Evolutionary conservation across 2,113 vertebrate genomes (phyloP).

Genomic region (Bubo bubo): DNA sequence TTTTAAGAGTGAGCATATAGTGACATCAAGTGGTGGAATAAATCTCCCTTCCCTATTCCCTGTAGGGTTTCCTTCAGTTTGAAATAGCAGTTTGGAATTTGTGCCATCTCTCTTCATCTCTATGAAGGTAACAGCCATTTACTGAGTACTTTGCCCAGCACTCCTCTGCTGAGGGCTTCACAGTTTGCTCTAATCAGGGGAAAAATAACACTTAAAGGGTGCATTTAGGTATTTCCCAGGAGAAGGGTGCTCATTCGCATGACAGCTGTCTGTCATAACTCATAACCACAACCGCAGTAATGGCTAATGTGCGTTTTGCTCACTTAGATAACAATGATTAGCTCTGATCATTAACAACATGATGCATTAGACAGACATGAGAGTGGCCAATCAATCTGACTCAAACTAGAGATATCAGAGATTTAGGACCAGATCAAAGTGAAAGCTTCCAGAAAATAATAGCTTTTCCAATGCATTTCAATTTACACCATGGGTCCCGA

Average conservation of each 20-base stretch:
- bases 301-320: background rate
- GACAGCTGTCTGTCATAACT: background rate
- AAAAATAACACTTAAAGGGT: background rate
- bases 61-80: background rate
- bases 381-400: background rate
- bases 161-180: background rate
- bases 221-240: background rate
- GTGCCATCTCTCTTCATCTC: background rate
- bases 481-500: background rate
- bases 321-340: background rate
- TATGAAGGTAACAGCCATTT: background rate
- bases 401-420: background rate
- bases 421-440: background rate
- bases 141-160: background rate
- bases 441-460: background rate
- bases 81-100: background rate
- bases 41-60: background rate
- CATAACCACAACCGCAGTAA: background rate
- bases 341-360: background rate
- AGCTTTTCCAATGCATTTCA: background rate
- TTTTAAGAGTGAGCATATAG: background rate
- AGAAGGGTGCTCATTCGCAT: background rate
- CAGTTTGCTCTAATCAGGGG: background rate
- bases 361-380: background rate
- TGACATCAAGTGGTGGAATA: conserved; percentile 8